Evolutionary conservation across 2,113 vertebrate genomes (phyloP), one percentile per base, ranked within the genome.

Genomic region (Trematomus loennbergii): DNA sequence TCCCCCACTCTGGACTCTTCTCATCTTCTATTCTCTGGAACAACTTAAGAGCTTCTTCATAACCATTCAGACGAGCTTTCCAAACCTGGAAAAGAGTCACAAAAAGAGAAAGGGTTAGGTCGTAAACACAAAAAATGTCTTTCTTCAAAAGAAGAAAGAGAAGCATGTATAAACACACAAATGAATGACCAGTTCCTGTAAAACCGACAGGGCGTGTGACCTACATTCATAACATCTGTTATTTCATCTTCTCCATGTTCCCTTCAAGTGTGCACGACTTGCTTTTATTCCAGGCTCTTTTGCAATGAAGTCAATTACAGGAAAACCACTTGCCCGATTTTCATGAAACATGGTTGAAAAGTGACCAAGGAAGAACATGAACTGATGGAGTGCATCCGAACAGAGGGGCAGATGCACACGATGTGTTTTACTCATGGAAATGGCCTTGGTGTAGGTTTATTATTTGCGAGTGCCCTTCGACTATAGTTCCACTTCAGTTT

Each of bases 1-100:
- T 99, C 59, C 96, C 96, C 98, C 98, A 99, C 90, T 99, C 98
- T 1, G 97, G 96, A 86, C 96, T 99, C 93, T 99, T 99, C 88
- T 99, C 98, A 81, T 99, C 98, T 18, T 92, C 93, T 89, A 99
- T 97, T 89, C 95, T 96, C 92, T 98, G 96, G 91, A 99, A 99
- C 65, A 99, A 91, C 80, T 99, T 99, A 81, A 98, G 81, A 12
- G 97, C 97, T 90, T 99, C 98, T 94, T 99, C 98, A 83, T 99
- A 99, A 29, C 98, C 97, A 85, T 94, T 98, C 88, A 99, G 91
- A 75, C 98, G 96, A 58, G 98, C 98, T 94, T 99, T 99, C 98
- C 98, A 99, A 22, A 99, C 90, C 98, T 99, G 79, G 22, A 84
- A 87, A 81, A 5, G 13, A 12, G 40, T 20, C 17, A 45, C 3